Conservation (phyloP, 1,140 invertebrate species). For the Caenorhabditis brenneri region DNA sequence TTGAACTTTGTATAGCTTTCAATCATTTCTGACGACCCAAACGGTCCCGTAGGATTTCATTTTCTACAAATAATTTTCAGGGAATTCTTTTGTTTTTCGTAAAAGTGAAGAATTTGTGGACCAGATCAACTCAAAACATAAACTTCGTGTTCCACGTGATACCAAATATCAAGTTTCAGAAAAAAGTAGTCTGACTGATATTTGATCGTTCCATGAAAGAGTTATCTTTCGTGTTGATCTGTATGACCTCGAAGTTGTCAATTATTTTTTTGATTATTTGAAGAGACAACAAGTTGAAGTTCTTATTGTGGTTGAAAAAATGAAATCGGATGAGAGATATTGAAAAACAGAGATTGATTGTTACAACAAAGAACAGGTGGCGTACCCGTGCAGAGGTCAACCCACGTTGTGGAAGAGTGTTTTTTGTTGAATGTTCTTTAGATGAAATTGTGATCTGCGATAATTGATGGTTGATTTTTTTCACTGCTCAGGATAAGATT, state of each 20-base stretch:
- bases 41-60: background rate
- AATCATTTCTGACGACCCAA: conserved; percentile 25
- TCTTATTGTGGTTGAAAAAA: background rate
- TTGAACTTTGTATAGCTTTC: conserved; percentile 23
- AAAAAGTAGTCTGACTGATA: background rate
- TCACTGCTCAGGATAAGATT: no score
- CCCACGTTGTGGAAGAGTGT: background rate
- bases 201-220: conserved; percentile 21
- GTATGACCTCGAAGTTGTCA: background rate
- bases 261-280: background rate
- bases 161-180: background rate
- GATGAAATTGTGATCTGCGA: background rate
- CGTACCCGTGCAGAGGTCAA: background rate
- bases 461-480: background rate
- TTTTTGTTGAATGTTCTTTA: background rate
- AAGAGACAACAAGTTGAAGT: conserved; percentile 9
- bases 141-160: background rate
- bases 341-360: background rate
- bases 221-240: background rate
- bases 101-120: background rate
- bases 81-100: background rate
- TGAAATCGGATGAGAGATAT: background rate
- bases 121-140: background rate
- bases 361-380: background rate
- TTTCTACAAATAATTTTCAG: background rate